A percentile compares a stretch with the other conserved stretches of the same genome.
phyloP scores from a whole-genome alignment of 2,888 invertebrate genomes.

The Machimus atricapillus region DNA sequence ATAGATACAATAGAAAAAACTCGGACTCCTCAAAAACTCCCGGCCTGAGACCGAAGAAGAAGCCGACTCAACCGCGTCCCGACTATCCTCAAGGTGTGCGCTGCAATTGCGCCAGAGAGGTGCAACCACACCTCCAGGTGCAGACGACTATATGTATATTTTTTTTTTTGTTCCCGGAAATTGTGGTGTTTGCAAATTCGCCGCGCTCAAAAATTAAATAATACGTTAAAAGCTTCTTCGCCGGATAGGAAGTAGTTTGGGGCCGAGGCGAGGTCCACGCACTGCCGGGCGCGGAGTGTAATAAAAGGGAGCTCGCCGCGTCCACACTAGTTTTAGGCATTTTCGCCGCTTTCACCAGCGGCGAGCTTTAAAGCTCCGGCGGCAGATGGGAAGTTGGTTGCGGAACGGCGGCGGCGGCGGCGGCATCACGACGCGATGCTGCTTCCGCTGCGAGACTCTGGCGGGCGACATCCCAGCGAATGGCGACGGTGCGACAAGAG shows the following conservation, averaged over 20 bases:
- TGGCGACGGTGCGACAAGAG: background rate
- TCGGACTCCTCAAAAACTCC: background rate
- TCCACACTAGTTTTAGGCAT: conserved; percentile 19
- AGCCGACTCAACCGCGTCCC: background rate
- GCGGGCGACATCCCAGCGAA: background rate
- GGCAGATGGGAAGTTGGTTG: background rate
- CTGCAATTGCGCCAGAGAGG: background rate
- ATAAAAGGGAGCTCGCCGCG: conserved; percentile 28
- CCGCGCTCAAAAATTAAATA: background rate
- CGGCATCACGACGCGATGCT: background rate
- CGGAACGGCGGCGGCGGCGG: background rate
- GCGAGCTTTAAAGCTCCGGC: conserved; percentile 17
- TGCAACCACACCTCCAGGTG: background rate
- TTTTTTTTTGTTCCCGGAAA: background rate
- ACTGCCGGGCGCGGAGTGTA: conserved; percentile 8
- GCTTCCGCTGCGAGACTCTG: background rate
- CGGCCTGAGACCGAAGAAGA: background rate
- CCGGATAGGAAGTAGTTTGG: background rate
- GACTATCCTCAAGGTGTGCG: background rate
- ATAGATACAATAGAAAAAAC: background rate
- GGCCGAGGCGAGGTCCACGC: conserved; percentile 6
- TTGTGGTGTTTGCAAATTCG: background rate
- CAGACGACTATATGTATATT: background rate
- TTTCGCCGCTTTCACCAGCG: conserved; percentile 13
- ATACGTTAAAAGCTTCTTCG: conserved; percentile 30